Evolutionary conservation across 2,888 invertebrate genomes (phyloP), one percentile per base, ranked within the genome.

Genomic region (Troides aeacus): DNA sequence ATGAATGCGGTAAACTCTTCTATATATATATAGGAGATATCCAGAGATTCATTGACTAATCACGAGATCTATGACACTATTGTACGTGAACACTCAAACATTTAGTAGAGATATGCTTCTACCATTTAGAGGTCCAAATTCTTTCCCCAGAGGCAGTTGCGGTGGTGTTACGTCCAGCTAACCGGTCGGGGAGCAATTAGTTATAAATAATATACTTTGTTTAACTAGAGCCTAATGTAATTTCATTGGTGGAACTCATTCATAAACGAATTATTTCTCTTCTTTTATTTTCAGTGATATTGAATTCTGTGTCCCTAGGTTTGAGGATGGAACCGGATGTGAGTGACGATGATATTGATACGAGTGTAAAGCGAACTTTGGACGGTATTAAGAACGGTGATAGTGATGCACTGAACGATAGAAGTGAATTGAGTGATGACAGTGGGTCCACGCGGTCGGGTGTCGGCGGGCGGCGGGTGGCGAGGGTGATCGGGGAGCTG

Each of bases 401-500:
- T 84, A 89, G 88, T 90, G 91, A 91, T 79, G 77, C 86, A 72
- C 83, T 90, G 83, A 92, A 90, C 84, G 90, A 89, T 90, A 90
- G 89, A 72, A 87, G 89, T 88, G 89, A 88, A 77, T 70, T 85
- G 73, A 87, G 86, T 84, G 85, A 84, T 73, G 84, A 78, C 30
- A 90, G 90, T 81, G 90, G 87, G 60, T 89, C 90, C 56, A 80
- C 83, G 66, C 83, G 84, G 7, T 89, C 89, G 18, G 77, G 87
- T 73, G 91, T 87, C 71, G 89, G 86, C 21, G 84, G 80, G 69
- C 79, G 87, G 69, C 71, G 90, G 75, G 94, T 95, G 57, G 93
- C 95, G 71, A 92, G 95, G 79, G 95, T 96, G 59, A 97, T 97
- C 79, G 97, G 97, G 62, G 96, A 95, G 86, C 92, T 97, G 78